Evolutionary conservation across 2,113 vertebrate genomes (phyloP).

Genomic region (Cyanoderma ruficeps): DNA sequence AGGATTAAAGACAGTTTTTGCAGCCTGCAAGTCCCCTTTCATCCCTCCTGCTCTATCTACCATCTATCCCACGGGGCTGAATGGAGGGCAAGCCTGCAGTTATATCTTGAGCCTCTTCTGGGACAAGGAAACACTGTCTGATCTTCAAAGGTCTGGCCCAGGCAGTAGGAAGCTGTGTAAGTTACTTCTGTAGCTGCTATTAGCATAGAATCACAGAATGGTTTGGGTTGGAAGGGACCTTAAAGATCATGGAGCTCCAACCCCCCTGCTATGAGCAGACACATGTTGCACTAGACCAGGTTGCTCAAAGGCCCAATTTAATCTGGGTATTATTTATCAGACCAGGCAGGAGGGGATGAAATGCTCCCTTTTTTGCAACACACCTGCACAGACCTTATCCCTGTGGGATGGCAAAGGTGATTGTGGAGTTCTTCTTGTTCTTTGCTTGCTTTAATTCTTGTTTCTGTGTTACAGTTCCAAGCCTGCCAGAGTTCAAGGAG

Average conservation of each 20-base stretch:
- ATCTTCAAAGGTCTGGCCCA: neutral
- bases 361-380: neutral
- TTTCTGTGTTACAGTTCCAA: neutral
- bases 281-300: neutral
- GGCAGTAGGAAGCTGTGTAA: neutral
- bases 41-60: neutral
- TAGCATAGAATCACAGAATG: neutral
- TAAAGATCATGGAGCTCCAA: neutral
- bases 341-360: neutral
- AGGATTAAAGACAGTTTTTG: neutral
- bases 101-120: neutral
- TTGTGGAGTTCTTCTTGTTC: neutral
- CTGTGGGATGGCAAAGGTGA: rapidly evolving
- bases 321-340: neutral
- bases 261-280: neutral
- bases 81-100: neutral
- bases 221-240: neutral
- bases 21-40: neutral
- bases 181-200: neutral
- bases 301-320: neutral
- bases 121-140: neutral
- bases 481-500: neutral
- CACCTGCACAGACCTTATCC: neutral
- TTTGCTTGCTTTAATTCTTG: neutral
- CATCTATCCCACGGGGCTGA: neutral